Evolutionary conservation across 2,797 vertebrate species (phyloP), one percentile per base, ranked within the genome.

Genomic region (Onychomys arenicola): DNA sequence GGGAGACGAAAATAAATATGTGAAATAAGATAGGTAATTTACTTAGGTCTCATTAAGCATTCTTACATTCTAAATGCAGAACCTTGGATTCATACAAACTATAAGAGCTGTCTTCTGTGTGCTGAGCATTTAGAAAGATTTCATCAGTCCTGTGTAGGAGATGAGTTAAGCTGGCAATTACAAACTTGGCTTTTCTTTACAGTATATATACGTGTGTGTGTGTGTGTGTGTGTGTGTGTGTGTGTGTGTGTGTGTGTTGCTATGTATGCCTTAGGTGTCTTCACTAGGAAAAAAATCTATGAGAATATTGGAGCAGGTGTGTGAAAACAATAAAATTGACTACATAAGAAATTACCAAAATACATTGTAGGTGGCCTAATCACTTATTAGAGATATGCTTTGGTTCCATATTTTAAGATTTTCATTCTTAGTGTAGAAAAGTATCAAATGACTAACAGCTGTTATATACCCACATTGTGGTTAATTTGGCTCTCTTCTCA

Each of bases 1-100:
- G 37, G 46, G 61, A 89, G 84, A 95, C 96, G 94, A 96, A 97
- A 96, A 92, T 97, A 95, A 97, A 94, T 95, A 95, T 90, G 61
- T 81, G 61, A 96, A 95, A 91, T 34, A 83, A 67, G 91, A 94
- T 94, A 94, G 88, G 85, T 91, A 97, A 97, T 97, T 78, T 81
- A 63, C 90, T 97, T 95, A 96, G 91, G 92, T 96, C 91, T 96
- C 86, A 93, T 97, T 97, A 96, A 95, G 88, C 55, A 40, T 96
- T 96, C 80, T 94, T 96, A 85, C 11, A 82, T 92, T 95, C 89
- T 92, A 97, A 96, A 93, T 95, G 87, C 90, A 97, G 90, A 97
- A 94, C 93, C 83, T 92, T 59, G 82, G 55, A 92, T 96, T 96
- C 98, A 73, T 87, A 94, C 93, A 97, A 97, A 67, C 29, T 80